Base-by-base conservation (phyloP, 2,797 vertebrate genomes). In the Valencia hispanica region DNA sequence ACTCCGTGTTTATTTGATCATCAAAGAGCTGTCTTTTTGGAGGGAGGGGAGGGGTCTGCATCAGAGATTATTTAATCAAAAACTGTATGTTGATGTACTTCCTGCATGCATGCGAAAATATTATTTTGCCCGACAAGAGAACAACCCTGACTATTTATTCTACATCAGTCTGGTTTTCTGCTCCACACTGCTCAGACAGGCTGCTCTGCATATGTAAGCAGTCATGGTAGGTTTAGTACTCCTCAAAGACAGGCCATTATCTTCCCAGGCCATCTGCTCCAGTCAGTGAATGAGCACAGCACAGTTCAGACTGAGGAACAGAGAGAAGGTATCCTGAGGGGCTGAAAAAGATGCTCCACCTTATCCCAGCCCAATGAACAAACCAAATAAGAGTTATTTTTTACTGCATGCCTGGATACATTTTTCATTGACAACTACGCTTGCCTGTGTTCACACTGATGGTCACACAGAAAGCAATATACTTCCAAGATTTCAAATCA, bases 211-310 rank as follows among this genome's bases (percentile, higher is more conserved):
- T 75, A 74, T 65, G 57, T 78, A 66, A 79, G 74, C 79, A 70
- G 83, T 66, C 77, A 43, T 71, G 79, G 86, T 86, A 69, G 73
- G 82, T 83, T 87, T 71, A 73, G 77, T 55, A 48, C 57, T 70
- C 79, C 80, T 80, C 63, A 76, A 68, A 87, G 83, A 86, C 75
- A 32, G 55, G 68, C 43, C 47, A 76, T 82, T 77, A 87, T 87
- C 81, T 81, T 47, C 50, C 72, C 25, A 47, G 78, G 76, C 79
- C 81, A 79, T 74, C 66, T 79, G 76, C 84, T 84, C 55, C n/a
- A 25, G 72, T 63, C 72, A 75, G 82, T 84, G 86, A 83, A 78
- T 78, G 75, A 78, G 61, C 75, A 69, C 78, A 79, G 53, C 8
- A 11, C 61, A 79, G 73, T 76, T 59, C 74, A n/a, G 72, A 66